Evolutionary conservation across 2,797 vertebrate species (phyloP).

Genomic region (Lophotriccus pileatus): DNA sequence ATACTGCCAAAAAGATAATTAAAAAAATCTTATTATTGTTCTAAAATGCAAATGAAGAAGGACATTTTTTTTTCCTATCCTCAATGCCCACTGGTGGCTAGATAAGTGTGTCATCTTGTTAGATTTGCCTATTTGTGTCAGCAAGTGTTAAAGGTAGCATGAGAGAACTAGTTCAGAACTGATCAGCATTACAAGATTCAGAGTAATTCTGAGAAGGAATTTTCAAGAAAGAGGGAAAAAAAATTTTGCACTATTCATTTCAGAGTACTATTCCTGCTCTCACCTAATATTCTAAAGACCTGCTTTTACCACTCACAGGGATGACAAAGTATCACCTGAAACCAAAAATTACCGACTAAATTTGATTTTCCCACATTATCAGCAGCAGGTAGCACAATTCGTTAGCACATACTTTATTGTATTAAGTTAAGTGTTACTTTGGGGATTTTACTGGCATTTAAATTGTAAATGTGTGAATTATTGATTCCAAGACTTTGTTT

Average conservation of each 20-base stretch:
- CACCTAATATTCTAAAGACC: neutral
- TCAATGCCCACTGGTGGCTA: neutral
- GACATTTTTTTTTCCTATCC: neutral
- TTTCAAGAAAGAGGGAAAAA: neutral
- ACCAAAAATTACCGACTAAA: neutral
- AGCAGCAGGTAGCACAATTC: neutral
- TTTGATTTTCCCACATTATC: neutral
- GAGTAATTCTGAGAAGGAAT: neutral
- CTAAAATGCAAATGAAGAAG: neutral
- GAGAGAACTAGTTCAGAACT: neutral
- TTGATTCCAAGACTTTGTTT: constrained; percentile 24
- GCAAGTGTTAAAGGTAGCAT: neutral
- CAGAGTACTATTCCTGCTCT: neutral
- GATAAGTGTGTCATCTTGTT: neutral
- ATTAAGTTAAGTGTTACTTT: neutral
- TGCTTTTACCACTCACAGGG: neutral
- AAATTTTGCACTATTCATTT: neutral
- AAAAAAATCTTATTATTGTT: neutral
- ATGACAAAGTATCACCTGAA: neutral
- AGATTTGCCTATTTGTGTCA: neutral
- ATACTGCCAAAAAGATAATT: neutral
- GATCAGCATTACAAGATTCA: neutral
- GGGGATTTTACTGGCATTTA: neutral
- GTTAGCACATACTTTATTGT: neutral
- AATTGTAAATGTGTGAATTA: neutral